Evolutionary conservation across 2,797 vertebrate genomes (phyloP), one percentile per base, ranked within the genome.

Genomic region (Gallinago nigripennis): DNA sequence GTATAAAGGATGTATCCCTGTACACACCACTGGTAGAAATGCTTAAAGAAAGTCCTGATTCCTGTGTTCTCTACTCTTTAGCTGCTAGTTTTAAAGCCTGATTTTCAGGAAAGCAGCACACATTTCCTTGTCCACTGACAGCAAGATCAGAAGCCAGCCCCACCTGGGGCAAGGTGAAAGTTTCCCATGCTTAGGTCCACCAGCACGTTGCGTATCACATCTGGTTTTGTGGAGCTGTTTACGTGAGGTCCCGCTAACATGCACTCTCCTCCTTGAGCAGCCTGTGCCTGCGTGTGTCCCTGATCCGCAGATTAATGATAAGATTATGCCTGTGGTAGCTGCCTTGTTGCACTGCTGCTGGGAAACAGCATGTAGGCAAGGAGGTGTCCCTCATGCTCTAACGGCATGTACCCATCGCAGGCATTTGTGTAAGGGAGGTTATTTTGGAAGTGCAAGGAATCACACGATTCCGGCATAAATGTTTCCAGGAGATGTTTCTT

Each of bases 401-500:
- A 61, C 3, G 5, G 17, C 53, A 56, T 24, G 46, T 43, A 63
- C n/a, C 70, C 50, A 65, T 77, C 0, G 0, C 69, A 64, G 61
- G 41, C 88, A 90, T 88, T 95, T 79, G 60, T 73, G 41, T 24
- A 66, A 86, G 31, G 17, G 27, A 96, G 68, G 65, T 91, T 84
- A 95, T 94, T 96, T 86, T 82, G 66, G 91, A 94, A 70, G 63
- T 70, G 77, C 72, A 88, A 90, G 56, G 80, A 91, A 83, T 91
- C 76, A 76, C 69, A 72, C 7, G 1, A 86, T 85, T 94, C 86
- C 10, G 9, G 88, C 65, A 76, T 54, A 95, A 89, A 91, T 57
- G 58, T 89, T 94, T 94, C 83, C 76, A 93, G 92, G 83, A 93
- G 82, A 85, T 81, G 72, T 78, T 92, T 68, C 86, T 82, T 83